phyloP scores from a whole-genome alignment of 2,888 invertebrate genomes.

The Meteorus cinctellus region DNA sequence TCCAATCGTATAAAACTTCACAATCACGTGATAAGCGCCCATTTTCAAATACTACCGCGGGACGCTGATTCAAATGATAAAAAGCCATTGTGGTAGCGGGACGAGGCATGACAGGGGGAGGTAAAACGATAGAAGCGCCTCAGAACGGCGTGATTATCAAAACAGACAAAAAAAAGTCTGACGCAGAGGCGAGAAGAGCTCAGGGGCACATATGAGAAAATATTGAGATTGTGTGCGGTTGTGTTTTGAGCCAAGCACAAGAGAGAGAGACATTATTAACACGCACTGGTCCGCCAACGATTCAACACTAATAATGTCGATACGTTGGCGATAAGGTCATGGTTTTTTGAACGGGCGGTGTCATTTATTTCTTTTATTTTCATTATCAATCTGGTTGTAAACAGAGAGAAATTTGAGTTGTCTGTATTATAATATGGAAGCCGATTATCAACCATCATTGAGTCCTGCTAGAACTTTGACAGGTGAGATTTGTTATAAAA shows the following conservation, averaged over 20 bases:
- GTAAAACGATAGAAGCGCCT: slow-evolving; percentile 27
- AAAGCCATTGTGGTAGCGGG: too few relatives aligned
- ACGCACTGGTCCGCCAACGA: slow-evolving; percentile 40
- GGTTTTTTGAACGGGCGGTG: slow-evolving; percentile 27
- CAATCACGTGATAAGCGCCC: too few relatives aligned
- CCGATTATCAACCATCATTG: slow-evolving; percentile 70
- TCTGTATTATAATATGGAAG: slow-evolving; percentile 65
- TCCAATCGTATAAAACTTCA: too few relatives aligned
- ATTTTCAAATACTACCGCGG: too few relatives aligned
- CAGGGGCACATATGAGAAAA: slow-evolving; percentile 24
- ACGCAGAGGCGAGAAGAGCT: slow-evolving; percentile 28
- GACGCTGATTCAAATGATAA: too few relatives aligned
- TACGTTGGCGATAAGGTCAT: slow-evolving; percentile 48
- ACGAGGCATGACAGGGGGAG: not conserved
- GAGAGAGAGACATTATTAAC: slow-evolving; percentile 29
- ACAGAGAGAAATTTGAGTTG: slow-evolving; percentile 4
- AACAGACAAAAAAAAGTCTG: slow-evolving; percentile 26
- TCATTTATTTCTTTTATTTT: slow-evolving; percentile 38
- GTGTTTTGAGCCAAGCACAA: slow-evolving; percentile 36
- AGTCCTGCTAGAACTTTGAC: slow-evolving; percentile 71
- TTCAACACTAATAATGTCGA: slow-evolving; percentile 50
- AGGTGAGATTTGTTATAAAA: slow-evolving; percentile 61
- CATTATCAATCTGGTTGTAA: not conserved
- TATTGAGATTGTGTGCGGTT: slow-evolving; percentile 23
- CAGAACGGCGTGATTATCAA: slow-evolving; percentile 25